Evolutionary conservation across 2,888 invertebrate species (phyloP).

Genomic region (Lasioglossum leucozonium): DNA sequence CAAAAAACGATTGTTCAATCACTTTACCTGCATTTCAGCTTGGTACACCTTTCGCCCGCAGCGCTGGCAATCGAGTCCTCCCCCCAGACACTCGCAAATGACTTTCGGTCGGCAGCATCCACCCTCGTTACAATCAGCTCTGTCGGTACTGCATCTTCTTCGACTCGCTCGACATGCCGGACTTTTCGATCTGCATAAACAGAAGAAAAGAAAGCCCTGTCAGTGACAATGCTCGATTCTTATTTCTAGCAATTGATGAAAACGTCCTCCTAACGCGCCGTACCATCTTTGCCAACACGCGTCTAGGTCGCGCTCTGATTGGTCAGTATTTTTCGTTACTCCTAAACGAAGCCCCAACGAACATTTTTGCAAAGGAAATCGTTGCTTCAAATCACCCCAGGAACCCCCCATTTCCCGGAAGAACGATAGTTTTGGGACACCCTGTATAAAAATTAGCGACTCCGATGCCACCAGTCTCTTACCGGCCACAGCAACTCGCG

Average conservation of each 20-base stretch:
- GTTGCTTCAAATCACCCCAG: too few species aligned
- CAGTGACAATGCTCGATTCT: conserved; percentile 7
- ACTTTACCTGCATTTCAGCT: conserved; percentile 81
- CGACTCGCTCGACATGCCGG: conserved; percentile 43
- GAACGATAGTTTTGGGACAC: too few species aligned
- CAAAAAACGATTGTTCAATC: background rate
- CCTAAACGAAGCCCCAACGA: too few species aligned
- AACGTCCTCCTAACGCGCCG: too few species aligned
- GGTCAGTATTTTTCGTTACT: too few species aligned
- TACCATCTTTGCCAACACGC: too few species aligned
- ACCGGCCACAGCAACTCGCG: conserved; percentile 68
- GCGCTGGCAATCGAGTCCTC: conserved; percentile 81
- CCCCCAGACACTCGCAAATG: conserved; percentile 78
- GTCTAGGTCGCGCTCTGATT: too few species aligned
- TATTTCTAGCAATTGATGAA: background rate
- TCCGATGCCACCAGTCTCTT: conserved; percentile 44
- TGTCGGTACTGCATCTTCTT: conserved; percentile 53
- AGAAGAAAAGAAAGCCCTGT: conserved; percentile 55
- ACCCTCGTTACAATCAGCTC: conserved; percentile 43
- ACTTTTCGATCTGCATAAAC: conserved; percentile 50
- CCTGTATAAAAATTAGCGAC: background rate
- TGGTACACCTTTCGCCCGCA: conserved; percentile 83
- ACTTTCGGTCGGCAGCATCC: conserved; percentile 62
- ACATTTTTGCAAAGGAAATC: too few species aligned
- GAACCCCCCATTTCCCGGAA: too few species aligned